Percentiles rank a stretch among this genome's conserved stretches.
phyloP scores from a whole-genome alignment of 2,888 invertebrate species.

The Diachrysia chrysitis region DNA sequence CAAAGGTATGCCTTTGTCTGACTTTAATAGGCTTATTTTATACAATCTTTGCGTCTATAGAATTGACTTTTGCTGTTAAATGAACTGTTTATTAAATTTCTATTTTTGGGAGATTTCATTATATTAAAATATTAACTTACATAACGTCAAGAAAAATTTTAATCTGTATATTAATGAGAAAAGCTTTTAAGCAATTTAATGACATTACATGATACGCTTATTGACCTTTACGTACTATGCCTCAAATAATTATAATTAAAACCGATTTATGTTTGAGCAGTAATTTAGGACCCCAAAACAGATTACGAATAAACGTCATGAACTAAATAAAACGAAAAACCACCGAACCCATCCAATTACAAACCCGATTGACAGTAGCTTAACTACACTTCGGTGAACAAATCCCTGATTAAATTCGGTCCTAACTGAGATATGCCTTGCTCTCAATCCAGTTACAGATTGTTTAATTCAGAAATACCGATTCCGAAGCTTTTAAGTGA shows the following conservation, averaged over 20 bases:
- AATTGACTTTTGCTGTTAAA: conserved; percentile 5
- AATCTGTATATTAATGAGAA: too few species aligned
- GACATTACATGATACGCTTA: too few species aligned
- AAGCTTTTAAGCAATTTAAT: too few species aligned
- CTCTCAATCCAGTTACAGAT: conserved; percentile 44
- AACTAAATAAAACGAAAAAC: conserved; percentile 13
- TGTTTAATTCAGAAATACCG: conserved; percentile 52
- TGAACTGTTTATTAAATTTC: conserved; percentile 9
- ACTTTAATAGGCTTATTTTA: conserved; percentile 39
- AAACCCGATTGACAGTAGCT: conserved; percentile 27
- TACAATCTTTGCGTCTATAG: conserved; percentile 12
- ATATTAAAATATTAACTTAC: background rate
- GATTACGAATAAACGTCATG: background rate
- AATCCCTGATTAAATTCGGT: conserved; percentile 37
- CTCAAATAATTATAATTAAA: too few species aligned
- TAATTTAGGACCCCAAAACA: background rate
- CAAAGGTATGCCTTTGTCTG: conserved; percentile 31
- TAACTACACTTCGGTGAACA: conserved; percentile 39
- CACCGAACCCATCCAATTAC: conserved; percentile 37
- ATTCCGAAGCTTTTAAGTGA: conserved; percentile 57
- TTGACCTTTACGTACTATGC: too few species aligned
- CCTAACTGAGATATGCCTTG: conserved; percentile 25
- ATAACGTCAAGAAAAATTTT: too few species aligned
- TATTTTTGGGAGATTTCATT: background rate
- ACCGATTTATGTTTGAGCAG: background rate